Conservation (phyloP, 2,888 invertebrate genomes). For the Mesorhabditis belari region DNA sequence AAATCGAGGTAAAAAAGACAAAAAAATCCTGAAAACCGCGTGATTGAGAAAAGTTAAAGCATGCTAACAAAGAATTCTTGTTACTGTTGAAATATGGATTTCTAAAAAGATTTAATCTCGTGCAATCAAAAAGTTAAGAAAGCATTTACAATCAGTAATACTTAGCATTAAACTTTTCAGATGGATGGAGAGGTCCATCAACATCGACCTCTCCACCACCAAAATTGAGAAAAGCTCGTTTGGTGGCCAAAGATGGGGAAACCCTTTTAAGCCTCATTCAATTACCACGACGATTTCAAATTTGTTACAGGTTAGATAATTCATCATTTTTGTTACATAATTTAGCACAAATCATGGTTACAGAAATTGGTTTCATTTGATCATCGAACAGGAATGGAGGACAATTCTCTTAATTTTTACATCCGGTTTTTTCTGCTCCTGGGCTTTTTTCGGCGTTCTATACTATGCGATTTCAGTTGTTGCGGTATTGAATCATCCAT, state of each 20-base stretch:
- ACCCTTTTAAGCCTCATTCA: conserved; percentile 39
- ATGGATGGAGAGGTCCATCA: conserved; percentile 23
- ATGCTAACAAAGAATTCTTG: no score
- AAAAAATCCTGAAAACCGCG: no score
- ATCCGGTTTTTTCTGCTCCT: conserved; percentile 36
- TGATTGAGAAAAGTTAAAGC: no score
- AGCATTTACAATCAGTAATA: neutral
- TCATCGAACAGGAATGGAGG: conserved; percentile 48
- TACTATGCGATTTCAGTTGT: conserved; percentile 34
- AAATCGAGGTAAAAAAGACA: no score
- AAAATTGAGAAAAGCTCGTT: conserved; percentile 22
- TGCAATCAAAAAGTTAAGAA: no score
- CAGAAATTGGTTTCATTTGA: conserved; percentile 51
- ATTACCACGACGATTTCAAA: conserved; percentile 27
- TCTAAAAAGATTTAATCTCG: no score
- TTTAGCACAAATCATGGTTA: conserved; percentile 20
- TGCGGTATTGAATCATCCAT: neutral
- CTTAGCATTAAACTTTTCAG: conserved; percentile 10
- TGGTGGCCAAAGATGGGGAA: conserved; percentile 45
- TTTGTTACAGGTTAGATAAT: conserved; percentile 32
- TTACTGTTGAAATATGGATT: no score
- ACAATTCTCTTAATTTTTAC: conserved; percentile 37
- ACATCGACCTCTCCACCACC: conserved; percentile 14
- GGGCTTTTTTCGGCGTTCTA: conserved; percentile 39
- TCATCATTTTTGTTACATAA: conserved; percentile 2